These are phyloP conservation scores for Myocastor coypus DNA, from an alignment of 2,113 vertebrate genomes.

Conservation along the genomic window DNA sequence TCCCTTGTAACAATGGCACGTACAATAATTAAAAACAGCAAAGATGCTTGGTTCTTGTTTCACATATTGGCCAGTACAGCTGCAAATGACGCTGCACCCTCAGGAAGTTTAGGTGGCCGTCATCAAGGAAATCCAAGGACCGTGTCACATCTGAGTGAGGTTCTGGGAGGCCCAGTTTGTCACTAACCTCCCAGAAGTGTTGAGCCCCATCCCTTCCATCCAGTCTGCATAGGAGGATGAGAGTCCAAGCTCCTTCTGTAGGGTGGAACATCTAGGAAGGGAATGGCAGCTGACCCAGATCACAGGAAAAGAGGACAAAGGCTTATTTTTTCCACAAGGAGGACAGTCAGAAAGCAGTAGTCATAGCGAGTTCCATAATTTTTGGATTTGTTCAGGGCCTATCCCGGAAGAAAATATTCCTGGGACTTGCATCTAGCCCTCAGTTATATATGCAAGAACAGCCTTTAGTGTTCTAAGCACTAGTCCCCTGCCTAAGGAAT, in stretches of 20 bases:
- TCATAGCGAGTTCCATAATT: slow-evolving; percentile 43
- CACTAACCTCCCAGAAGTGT: neutral
- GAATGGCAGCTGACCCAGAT: slow-evolving; percentile 26
- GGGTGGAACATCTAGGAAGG: slow-evolving; percentile 50
- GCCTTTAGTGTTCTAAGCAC: slow-evolving; percentile 11
- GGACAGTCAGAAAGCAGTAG: slow-evolving; percentile 13
- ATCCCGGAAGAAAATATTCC: slow-evolving; percentile 47
- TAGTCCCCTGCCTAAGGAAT: slow-evolving; percentile 46
- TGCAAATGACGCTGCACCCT: slow-evolving; percentile 72
- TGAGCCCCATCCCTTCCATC: neutral
- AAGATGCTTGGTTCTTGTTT: slow-evolving; percentile 73
- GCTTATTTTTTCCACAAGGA: slow-evolving; percentile 63
- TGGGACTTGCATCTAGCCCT: slow-evolving; percentile 11
- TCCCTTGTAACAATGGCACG: slow-evolving; percentile 85
- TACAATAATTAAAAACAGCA: slow-evolving; percentile 84
- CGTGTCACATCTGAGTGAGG: slow-evolving; percentile 79
- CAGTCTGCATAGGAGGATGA: slow-evolving; percentile 49
- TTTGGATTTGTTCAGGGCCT: slow-evolving; percentile 73
- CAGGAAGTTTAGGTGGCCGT: slow-evolving; percentile 77
- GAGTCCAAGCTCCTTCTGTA: slow-evolving; percentile 77
- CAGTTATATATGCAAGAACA: slow-evolving; percentile 3
- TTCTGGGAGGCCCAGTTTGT: slow-evolving; percentile 68
- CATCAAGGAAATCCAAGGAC: slow-evolving; percentile 76
- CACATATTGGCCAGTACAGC: slow-evolving; percentile 69
- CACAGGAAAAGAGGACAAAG: slow-evolving; percentile 26